Conservation (phyloP, 2,113 vertebrate genomes). For the Dromaius novaehollandiae region DNA sequence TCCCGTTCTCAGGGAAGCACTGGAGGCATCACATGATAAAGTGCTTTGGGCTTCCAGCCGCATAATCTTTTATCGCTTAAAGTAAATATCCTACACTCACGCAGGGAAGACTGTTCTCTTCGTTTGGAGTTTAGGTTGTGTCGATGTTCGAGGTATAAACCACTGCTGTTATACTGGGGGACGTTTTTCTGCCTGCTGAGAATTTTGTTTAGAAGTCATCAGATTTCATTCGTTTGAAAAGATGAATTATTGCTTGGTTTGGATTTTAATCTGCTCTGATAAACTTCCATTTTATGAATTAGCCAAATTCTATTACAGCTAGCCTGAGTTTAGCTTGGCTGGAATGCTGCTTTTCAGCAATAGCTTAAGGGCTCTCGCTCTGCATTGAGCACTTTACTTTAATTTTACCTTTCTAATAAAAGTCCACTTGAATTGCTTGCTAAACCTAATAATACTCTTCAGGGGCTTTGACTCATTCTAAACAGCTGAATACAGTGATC, state of each 20-base stretch:
- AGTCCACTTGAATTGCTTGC: conserved; percentile 48
- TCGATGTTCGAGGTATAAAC: not conserved
- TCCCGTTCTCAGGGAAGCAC: conserved; percentile 47
- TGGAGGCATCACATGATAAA: conserved; percentile 52
- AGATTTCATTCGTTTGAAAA: not conserved
- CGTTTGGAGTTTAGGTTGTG: not conserved
- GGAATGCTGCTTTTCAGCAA: not conserved
- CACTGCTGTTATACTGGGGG: not conserved
- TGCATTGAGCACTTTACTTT: conserved; percentile 42
- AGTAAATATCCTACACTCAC: conserved; percentile 53
- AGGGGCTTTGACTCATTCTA: conserved; percentile 30
- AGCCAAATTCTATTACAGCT: not conserved
- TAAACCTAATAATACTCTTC: conserved; percentile 15
- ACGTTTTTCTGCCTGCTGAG: not conserved
- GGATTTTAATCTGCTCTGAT: conserved; percentile 17
- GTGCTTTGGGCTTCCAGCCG: conserved; percentile 64
- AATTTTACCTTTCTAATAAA: conserved; percentile 62
- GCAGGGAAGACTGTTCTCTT: conserved; percentile 22
- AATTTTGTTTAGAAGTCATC: not conserved
- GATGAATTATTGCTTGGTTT: conserved; percentile 41
- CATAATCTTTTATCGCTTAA: conserved; percentile 47
- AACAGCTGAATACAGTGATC: conserved; percentile 36
- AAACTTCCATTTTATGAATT: conserved; percentile 38
- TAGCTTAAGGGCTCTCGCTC: conserved; percentile 14
- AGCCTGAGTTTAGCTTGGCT: conserved; percentile 7